Conservation (phyloP, 2,888 invertebrate species). For the Entomobrya proxima region DNA sequence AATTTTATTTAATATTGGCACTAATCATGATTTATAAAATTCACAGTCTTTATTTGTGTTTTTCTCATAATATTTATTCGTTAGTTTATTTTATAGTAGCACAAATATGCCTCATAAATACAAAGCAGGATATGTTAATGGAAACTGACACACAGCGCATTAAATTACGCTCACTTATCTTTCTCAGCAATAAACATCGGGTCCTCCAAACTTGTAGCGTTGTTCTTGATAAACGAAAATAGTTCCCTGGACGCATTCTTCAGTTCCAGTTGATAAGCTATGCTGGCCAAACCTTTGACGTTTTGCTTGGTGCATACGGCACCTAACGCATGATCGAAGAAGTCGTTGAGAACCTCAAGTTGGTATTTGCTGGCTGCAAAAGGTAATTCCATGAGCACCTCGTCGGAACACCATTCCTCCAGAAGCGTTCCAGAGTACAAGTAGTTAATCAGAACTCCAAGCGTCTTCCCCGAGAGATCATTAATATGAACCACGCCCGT, state of each 20-base stretch:
- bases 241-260: not conserved
- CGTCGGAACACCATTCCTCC: not conserved
- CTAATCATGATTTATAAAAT: too few species aligned
- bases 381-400: not conserved
- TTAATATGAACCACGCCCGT: not conserved
- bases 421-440: conserved; percentile 1
- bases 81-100: too few species aligned
- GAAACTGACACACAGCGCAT: too few species aligned
- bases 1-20: too few species aligned
- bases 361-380: conserved; percentile 30
- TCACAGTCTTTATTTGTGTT: too few species aligned
- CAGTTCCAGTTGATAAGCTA: not conserved
- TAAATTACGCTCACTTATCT: too few species aligned
- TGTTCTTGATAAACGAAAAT: not conserved
- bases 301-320: not conserved
- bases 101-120: too few species aligned
- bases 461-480: not conserved
- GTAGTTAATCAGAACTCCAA: not conserved
- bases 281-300: not conserved
- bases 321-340: not conserved
- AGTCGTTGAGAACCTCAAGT: not conserved
- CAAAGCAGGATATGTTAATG: too few species aligned
- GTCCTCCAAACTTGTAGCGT: not conserved
- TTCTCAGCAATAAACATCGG: not conserved
- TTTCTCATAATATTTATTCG: too few species aligned